Percentiles rank a stretch among this genome's conserved stretches.
phyloP scores from a whole-genome alignment of 1,140 invertebrate species.

The Formica exsecta region DNA sequence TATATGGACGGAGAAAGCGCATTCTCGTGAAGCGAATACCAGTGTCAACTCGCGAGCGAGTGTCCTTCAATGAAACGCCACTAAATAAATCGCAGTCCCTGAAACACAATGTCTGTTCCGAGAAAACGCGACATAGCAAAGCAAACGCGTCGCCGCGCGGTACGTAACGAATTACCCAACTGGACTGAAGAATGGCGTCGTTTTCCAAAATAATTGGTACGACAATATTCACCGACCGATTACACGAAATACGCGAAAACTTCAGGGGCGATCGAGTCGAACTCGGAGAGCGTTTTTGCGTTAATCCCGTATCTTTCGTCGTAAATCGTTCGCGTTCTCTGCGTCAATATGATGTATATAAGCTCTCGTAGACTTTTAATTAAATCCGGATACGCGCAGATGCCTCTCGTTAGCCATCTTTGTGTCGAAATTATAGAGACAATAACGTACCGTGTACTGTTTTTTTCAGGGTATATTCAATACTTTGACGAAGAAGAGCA shows the following conservation, averaged over 20 bases:
- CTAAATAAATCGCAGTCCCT: conserved; percentile 53
- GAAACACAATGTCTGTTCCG: conserved; percentile 24
- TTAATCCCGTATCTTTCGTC: conserved; percentile 19
- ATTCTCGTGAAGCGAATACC: conserved; percentile 47
- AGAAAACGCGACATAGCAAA: conserved; percentile 54
- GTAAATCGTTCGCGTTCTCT: conserved; percentile 18
- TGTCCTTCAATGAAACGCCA: conserved; percentile 34
- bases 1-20: conserved; percentile 55
- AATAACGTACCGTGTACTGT: conserved; percentile 6
- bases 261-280: conserved; percentile 13
- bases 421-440: conserved; percentile 6
- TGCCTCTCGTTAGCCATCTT: conserved; percentile 3
- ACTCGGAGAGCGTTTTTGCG: conserved; percentile 16
- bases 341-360: conserved; percentile 36
- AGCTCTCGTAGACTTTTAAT: background rate
- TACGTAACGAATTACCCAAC: conserved; percentile 52
- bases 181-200: conserved; percentile 48
- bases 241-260: conserved; percentile 45
- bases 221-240: conserved; percentile 50
- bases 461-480: background rate
- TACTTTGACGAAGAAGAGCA: background rate
- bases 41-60: conserved; percentile 37
- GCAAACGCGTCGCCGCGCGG: conserved; percentile 46
- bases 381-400: conserved; percentile 22
- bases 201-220: conserved; percentile 63